Percentiles rank a stretch among this genome's conserved stretches.
These are phyloP conservation scores for Zelostemma sp. DNA, from an alignment of 1,140 invertebrate genomes.

Conservation along the genomic window DNA sequence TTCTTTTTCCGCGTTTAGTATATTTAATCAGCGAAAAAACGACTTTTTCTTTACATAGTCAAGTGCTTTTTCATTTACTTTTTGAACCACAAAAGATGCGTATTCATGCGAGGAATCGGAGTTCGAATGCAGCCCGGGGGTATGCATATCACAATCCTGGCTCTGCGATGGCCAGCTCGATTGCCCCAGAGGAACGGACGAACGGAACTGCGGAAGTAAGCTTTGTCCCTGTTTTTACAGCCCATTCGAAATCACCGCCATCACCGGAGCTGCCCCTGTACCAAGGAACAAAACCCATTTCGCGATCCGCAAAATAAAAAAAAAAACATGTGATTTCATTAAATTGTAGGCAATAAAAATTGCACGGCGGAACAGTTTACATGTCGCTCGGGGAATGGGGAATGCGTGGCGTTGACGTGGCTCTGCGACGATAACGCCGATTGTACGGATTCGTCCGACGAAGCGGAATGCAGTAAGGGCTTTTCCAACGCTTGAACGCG, in stretches of 20 bases:
- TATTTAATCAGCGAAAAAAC: too few species aligned
- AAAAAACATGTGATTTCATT: conserved; percentile 31
- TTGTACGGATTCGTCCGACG: conserved; percentile 91
- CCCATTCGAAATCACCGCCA: conserved; percentile 13
- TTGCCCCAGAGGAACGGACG: conserved; percentile 76
- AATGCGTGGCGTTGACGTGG: conserved; percentile 92
- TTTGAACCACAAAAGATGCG: conserved; percentile 49
- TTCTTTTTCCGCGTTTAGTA: neutral
- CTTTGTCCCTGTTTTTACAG: conserved; percentile 28
- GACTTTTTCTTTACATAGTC: neutral
- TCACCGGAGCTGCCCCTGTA: neutral
- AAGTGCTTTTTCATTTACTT: neutral
- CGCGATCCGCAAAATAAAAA: conserved; percentile 12
- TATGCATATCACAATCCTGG: conserved; percentile 69
- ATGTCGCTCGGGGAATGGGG: conserved; percentile 81
- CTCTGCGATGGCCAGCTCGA: conserved; percentile 82
- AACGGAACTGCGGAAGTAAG: conserved; percentile 79
- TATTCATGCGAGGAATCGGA: conserved; percentile 61
- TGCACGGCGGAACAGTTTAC: conserved; percentile 90
- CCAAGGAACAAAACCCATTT: neutral
- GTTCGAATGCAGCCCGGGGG: conserved; percentile 65
- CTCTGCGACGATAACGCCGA: conserved; percentile 91
- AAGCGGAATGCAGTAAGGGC: conserved; percentile 89
- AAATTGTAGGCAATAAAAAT: conserved; percentile 61
- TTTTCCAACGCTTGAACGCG: conserved; percentile 40